These are phyloP conservation scores for Harpalus rubripes DNA, from an alignment of 2,888 invertebrate species.

Conservation along the genomic window DNA sequence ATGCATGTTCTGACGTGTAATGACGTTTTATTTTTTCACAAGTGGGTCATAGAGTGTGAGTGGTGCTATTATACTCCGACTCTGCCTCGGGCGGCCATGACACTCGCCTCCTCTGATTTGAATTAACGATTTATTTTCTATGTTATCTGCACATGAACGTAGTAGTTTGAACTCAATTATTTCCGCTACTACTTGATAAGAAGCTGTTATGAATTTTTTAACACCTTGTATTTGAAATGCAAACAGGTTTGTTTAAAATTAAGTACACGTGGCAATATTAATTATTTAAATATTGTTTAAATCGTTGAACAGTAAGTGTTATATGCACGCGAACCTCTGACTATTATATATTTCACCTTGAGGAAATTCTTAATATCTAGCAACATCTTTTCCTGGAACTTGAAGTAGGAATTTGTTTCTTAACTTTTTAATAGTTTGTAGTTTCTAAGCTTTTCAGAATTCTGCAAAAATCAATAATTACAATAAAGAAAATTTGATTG, in stretches of 20 bases:
- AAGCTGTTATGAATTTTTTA: slow-evolving; percentile 37
- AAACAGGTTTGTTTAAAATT: slow-evolving; percentile 22
- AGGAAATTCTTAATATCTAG: no score
- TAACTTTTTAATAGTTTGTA: no score
- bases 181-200: slow-evolving; percentile 42
- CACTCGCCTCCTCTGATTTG: slow-evolving; percentile 36
- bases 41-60: slow-evolving; percentile 58
- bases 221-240: slow-evolving; percentile 44
- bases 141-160: slow-evolving; percentile 32
- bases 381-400: no score
- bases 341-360: no score
- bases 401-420: no score
- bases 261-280: background rate
- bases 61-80: slow-evolving; percentile 12
- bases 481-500: no score
- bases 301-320: background rate
- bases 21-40: slow-evolving; percentile 63
- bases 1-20: slow-evolving; percentile 60
- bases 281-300: slow-evolving; percentile 32
- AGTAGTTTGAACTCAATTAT: slow-evolving; percentile 35
- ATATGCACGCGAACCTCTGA: background rate
- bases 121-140: slow-evolving; percentile 53
- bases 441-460: no score
- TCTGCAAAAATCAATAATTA: no score
- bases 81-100: slow-evolving; percentile 36